Evolutionary conservation across 2,113 vertebrate genomes (phyloP).

Genomic region (Boulengeromyrus knoepffleri): DNA sequence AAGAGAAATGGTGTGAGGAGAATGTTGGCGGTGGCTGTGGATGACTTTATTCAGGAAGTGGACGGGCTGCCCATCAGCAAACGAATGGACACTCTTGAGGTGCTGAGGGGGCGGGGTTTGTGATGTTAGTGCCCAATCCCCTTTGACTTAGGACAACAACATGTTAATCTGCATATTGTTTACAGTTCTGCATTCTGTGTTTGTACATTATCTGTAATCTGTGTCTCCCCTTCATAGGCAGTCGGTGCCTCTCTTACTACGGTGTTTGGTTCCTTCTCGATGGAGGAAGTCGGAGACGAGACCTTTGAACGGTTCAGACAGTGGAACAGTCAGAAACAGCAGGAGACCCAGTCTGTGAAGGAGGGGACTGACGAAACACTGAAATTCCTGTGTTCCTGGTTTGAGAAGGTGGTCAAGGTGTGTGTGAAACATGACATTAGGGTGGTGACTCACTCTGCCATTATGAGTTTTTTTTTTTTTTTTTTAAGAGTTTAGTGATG

Average conservation of each 20-base stretch:
- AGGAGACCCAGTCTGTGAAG: conserved; percentile 49
- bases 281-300: conserved; percentile 42
- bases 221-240: conserved; percentile 32
- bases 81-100: conserved; percentile 52
- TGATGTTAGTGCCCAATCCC: not conserved
- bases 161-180: not conserved
- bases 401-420: conserved; percentile 52
- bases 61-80: conserved; percentile 49
- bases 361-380: conserved; percentile 49
- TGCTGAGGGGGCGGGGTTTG: conserved; percentile 21
- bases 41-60: conserved; percentile 58
- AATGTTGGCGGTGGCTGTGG: conserved; percentile 42
- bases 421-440: conserved; percentile 17
- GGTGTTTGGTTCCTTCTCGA: conserved; percentile 38
- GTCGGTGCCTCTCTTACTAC: conserved; percentile 49
- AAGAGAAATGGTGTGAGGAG: conserved; percentile 52
- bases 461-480: not conserved
- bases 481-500: not conserved
- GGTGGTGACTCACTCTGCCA: not conserved
- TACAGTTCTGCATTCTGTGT: not conserved
- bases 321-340: conserved; percentile 51
- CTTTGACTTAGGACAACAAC: not conserved
- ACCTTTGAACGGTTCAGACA: conserved; percentile 52
- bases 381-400: conserved; percentile 49
- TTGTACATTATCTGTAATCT: not conserved